A percentile compares a stretch with the other conserved stretches of the same genome.
Conservation (phyloP, 1,140 invertebrate genomes). For the Polyergus mexicanus region DNA sequence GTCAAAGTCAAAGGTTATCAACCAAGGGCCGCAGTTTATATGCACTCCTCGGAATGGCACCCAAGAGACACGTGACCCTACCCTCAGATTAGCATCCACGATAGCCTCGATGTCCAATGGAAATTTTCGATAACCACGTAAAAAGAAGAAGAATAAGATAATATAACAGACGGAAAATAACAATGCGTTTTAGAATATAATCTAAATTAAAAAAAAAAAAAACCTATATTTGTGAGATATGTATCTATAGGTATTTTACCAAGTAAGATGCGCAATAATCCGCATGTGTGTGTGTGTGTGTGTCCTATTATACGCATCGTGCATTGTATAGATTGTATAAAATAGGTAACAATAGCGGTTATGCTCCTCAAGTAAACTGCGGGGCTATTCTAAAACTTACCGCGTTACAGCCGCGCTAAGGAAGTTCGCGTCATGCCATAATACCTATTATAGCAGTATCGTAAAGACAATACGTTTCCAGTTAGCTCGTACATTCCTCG, state of each 20-base stretch:
- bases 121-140: constrained; percentile 55
- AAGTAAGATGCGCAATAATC: neutral
- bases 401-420: constrained; percentile 42
- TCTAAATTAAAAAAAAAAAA: too few relatives aligned
- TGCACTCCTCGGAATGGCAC: constrained; percentile 57
- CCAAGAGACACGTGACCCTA: constrained; percentile 59
- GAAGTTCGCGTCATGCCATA: constrained; percentile 55
- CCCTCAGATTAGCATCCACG: constrained; percentile 8
- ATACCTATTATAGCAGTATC: constrained; percentile 43
- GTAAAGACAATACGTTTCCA: constrained; percentile 52
- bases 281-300: neutral
- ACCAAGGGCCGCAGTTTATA: constrained; percentile 60
- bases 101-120: constrained; percentile 45
- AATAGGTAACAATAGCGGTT: constrained; percentile 53
- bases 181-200: neutral
- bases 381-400: constrained; percentile 50
- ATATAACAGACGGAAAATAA: constrained; percentile 6
- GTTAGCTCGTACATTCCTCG: constrained; percentile 12
- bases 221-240: constrained; percentile 21
- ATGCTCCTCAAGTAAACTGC: constrained; percentile 52
- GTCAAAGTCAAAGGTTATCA: constrained; percentile 67
- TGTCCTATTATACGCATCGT: constrained; percentile 21
- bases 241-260: neutral
- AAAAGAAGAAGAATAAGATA: constrained; percentile 27
- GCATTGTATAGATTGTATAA: constrained; percentile 44